Conservation (phyloP, 2,113 vertebrate species). For the Ceyx margarethae region DNA sequence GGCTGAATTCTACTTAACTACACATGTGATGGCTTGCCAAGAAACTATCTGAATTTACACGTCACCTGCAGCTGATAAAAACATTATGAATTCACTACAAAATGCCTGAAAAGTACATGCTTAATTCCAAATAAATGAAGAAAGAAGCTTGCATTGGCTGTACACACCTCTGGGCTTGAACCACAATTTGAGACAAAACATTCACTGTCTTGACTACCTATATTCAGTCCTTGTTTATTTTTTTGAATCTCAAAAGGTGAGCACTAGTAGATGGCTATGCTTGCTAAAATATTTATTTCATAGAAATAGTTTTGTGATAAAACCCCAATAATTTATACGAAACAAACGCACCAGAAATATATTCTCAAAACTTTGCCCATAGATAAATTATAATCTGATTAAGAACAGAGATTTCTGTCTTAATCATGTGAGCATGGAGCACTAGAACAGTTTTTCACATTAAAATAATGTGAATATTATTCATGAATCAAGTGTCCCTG, state of each 20-base stretch:
- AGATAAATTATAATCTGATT: slow-evolving; percentile 44
- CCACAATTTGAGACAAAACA: background rate
- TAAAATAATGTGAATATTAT: slow-evolving; percentile 27
- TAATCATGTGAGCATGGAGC: background rate
- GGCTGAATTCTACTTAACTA: background rate
- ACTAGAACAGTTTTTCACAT: slow-evolving; percentile 15
- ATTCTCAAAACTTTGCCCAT: background rate
- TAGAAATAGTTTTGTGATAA: background rate
- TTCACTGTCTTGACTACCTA: background rate
- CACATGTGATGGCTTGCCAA: background rate
- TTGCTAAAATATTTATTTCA: background rate
- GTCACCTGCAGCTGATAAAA: background rate
- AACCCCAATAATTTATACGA: background rate
- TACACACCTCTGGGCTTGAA: background rate
- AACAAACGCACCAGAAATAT: background rate
- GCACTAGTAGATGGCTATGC: background rate
- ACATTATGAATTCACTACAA: background rate
- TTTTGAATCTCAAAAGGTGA: background rate
- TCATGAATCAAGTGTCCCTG: slow-evolving; percentile 12
- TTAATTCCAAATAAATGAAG: background rate
- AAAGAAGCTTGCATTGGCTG: background rate
- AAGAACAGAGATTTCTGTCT: background rate
- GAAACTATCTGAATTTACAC: background rate
- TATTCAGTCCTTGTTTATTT: background rate
- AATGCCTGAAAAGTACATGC: background rate